Evolutionary conservation across 2,888 invertebrate species (phyloP).

Genomic region (Ischnus inquisitorius): DNA sequence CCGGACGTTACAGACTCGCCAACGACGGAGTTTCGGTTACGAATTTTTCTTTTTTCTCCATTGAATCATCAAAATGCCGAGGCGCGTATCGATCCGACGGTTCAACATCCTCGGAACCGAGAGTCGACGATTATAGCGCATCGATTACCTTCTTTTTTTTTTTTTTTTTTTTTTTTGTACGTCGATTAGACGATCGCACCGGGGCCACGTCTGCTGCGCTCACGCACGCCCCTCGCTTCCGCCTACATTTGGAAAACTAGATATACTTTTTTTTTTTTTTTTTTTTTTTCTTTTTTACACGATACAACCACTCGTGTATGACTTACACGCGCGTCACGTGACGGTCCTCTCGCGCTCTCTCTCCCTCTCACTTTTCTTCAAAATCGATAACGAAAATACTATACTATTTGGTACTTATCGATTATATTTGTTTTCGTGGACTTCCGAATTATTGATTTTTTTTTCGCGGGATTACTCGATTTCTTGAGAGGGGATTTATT

Average conservation of each 20-base stretch:
- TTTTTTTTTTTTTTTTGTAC: too few species aligned
- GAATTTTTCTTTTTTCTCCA: background rate
- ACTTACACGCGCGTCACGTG: conserved; percentile 52
- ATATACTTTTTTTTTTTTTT: conserved; percentile 55
- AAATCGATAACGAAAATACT: conserved; percentile 58
- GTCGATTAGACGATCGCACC: conserved; percentile 63
- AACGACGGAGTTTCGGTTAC: conserved; percentile 17
- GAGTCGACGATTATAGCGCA: conserved; percentile 44
- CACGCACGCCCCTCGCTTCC: conserved; percentile 70
- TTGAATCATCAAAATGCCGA: background rate
- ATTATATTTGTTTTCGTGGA: conserved; percentile 6
- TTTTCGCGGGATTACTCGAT: too few species aligned
- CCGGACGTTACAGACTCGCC: conserved; percentile 23
- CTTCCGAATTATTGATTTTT: too few species aligned
- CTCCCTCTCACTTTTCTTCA: background rate
- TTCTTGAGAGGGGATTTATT: too few species aligned
- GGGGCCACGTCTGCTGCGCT: conserved; percentile 71
- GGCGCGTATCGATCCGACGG: conserved; percentile 61
- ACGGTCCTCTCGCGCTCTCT: conserved; percentile 29
- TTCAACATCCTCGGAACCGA: conserved; percentile 60
- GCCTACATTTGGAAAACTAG: conserved; percentile 70
- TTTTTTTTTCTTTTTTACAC: conserved; percentile 31
- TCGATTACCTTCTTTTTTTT: conserved; percentile 58
- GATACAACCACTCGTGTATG: conserved; percentile 6
- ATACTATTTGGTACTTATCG: conserved; percentile 9